These are phyloP conservation scores for Enteromius anoplus DNA, from an alignment of 2,797 vertebrate genomes.

Conservation along the genomic window DNA sequence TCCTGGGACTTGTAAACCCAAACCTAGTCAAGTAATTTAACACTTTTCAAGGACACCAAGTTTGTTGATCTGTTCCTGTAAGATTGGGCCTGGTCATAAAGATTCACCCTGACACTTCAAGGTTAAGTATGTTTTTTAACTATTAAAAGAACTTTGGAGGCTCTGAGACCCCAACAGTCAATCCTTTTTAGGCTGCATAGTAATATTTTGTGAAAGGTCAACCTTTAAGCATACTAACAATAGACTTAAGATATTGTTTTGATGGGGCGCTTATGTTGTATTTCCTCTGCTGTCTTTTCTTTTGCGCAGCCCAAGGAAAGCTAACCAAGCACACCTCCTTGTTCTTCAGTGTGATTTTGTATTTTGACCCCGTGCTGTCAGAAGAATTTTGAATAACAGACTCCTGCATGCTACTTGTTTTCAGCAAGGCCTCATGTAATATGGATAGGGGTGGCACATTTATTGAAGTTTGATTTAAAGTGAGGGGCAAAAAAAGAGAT, in stretches of 20 bases:
- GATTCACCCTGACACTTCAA: background rate
- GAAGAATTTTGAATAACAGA: constrained; percentile 75
- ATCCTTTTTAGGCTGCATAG: background rate
- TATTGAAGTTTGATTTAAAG: constrained; percentile 85
- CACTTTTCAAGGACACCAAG: background rate
- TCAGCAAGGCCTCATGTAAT: constrained; percentile 79
- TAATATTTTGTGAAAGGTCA: constrained; percentile 11
- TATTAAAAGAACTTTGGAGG: background rate
- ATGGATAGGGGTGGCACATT: constrained; percentile 80
- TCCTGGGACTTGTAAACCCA: background rate
- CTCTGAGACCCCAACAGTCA: background rate
- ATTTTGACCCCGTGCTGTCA: constrained; percentile 76
- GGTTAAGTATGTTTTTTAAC: background rate
- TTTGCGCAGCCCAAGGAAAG: constrained; percentile 67
- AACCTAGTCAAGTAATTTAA: constrained; percentile 12
- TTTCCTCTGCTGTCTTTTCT: constrained; percentile 36
- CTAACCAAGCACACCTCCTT: constrained; percentile 62
- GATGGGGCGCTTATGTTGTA: background rate
- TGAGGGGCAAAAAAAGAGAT: constrained; percentile 68
- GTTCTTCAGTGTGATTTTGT: constrained; percentile 69
- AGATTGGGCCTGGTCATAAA: background rate
- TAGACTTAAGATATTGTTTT: constrained; percentile 30
- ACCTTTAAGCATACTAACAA: constrained; percentile 1
- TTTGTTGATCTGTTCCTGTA: background rate
- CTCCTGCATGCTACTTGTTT: constrained; percentile 74